Conservation (phyloP, 1,140 invertebrate genomes). For the Drosophila kurseongensis region DNA sequence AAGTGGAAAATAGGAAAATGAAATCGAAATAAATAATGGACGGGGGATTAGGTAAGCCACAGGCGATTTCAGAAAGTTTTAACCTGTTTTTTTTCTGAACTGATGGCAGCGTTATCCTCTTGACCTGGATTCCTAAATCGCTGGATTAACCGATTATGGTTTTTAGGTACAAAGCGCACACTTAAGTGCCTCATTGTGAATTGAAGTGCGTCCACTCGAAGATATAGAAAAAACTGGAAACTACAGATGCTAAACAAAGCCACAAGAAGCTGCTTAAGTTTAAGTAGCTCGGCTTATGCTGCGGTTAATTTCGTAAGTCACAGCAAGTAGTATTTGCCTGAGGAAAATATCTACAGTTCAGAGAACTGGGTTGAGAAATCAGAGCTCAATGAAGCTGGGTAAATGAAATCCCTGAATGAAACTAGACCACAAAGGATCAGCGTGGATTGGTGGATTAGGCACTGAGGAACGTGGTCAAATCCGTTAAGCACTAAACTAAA, state of each 20-base stretch:
- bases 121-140: conserved; percentile 22
- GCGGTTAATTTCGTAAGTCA: conserved; percentile 29
- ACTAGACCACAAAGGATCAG: conserved; percentile 1
- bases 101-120: conserved; percentile 6
- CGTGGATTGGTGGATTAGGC: conserved; percentile 16
- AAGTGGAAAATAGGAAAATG: not conserved
- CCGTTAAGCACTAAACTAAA: conserved; percentile 15
- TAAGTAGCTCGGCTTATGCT: conserved; percentile 36
- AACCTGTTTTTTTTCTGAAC: conserved; percentile 21
- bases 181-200: conserved; percentile 68
- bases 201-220: conserved; percentile 66
- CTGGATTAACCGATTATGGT: conserved; percentile 52
- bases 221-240: not conserved
- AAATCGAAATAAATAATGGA: conserved; percentile 2
- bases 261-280: conserved; percentile 27
- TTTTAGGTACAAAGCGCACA: conserved; percentile 61
- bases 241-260: not conserved
- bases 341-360: conserved; percentile 15
- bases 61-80: conserved; percentile 68
- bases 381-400: conserved; percentile 38
- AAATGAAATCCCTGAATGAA: not conserved
- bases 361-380: conserved; percentile 19
- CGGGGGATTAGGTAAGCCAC: conserved; percentile 51
- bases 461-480: conserved; percentile 19
- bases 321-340: conserved; percentile 4